Conservation (phyloP, 2,113 vertebrate species). For the Electrona antarctica region DNA sequence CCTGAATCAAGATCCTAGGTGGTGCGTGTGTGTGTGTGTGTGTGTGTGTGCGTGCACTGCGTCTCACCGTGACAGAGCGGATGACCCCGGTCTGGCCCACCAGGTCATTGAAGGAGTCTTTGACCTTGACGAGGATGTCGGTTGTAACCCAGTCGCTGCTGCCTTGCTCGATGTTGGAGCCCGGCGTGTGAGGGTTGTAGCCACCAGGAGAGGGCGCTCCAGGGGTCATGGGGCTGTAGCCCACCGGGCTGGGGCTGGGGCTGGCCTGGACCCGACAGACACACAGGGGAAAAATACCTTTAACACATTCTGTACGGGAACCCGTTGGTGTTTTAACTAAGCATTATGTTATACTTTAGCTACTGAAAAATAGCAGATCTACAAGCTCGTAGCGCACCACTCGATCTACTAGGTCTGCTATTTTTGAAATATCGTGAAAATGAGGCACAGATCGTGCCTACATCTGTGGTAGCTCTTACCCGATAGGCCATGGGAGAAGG, state of each 20-base stretch:
- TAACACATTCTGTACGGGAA: too few species aligned
- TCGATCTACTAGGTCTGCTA: too few species aligned
- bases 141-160: constrained; percentile 94
- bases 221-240: constrained; percentile 95
- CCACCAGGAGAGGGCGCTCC: constrained; percentile 93
- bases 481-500: constrained; percentile 95
- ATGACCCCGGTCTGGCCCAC: constrained; percentile 89
- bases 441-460: too few species aligned
- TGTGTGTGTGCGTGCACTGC: too few species aligned
- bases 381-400: too few species aligned
- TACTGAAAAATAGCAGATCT: too few species aligned
- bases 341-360: too few species aligned
- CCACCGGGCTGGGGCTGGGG: constrained; percentile 92
- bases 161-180: constrained; percentile 92
- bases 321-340: too few species aligned
- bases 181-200: constrained; percentile 93
- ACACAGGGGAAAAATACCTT: not conserved
- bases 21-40: too few species aligned
- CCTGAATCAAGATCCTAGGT: too few species aligned
- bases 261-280: constrained; percentile 80
- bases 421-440: too few species aligned
- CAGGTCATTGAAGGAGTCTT: constrained; percentile 90
- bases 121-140: constrained; percentile 91
- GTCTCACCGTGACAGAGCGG: constrained; percentile 87
- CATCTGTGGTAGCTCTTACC: too few species aligned